phyloP scores from a whole-genome alignment of 2,113 vertebrate species.

The Progne subis region DNA sequence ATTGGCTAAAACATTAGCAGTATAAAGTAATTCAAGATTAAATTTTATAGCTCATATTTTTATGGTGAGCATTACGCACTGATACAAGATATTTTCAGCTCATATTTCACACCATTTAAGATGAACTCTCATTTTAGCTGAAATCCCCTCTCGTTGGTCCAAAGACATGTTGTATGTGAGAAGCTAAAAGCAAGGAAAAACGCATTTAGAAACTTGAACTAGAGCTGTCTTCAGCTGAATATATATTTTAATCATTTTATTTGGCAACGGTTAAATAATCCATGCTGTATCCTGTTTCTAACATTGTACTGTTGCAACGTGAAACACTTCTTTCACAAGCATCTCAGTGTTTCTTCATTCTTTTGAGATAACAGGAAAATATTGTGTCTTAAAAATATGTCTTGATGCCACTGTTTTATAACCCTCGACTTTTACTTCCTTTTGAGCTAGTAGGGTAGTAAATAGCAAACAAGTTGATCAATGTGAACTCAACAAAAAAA shows the following conservation, averaged over 20 bases:
- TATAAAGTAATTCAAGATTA: conserved; percentile 50
- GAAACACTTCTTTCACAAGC: conserved; percentile 20
- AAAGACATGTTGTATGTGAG: neutral
- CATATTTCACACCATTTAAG: conserved; percentile 31
- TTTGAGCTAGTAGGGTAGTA: neutral
- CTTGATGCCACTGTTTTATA: neutral
- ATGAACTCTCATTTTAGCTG: neutral
- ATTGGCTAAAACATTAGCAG: conserved; percentile 50
- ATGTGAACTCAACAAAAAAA: neutral
- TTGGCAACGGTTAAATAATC: conserved; percentile 60
- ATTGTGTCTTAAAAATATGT: neutral
- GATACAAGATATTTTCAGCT: conserved; percentile 41
- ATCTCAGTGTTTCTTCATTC: neutral
- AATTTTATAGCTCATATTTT: conserved; percentile 52
- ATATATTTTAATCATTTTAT: conserved; percentile 58
- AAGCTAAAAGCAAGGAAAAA: conserved; percentile 49
- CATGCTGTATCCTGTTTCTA: neutral
- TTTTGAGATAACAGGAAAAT: neutral
- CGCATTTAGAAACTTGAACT: conserved; percentile 40
- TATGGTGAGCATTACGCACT: neutral
- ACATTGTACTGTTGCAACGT: neutral
- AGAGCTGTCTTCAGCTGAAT: conserved; percentile 43
- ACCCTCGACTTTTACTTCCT: neutral
- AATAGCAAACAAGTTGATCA: neutral
- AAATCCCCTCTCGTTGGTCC: conserved; percentile 11